phyloP scores from a whole-genome alignment of 2,113 vertebrate genomes.

The Odontesthes bonariensis region DNA sequence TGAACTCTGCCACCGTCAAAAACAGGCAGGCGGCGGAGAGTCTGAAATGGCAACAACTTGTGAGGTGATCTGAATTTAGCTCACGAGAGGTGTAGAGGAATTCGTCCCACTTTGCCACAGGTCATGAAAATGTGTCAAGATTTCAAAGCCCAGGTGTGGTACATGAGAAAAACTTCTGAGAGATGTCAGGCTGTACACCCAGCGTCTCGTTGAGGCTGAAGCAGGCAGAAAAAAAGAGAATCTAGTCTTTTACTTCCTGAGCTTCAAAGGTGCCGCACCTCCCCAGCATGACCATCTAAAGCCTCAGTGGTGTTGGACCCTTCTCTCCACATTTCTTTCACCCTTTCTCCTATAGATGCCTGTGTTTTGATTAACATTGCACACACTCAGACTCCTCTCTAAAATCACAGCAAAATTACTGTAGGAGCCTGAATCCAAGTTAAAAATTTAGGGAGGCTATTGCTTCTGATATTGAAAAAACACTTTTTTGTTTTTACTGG shows the following conservation, averaged over 20 bases:
- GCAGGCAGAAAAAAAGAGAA: slow-evolving; percentile 60
- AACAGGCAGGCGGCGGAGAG: not conserved
- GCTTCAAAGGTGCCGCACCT: slow-evolving; percentile 83
- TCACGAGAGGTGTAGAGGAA: slow-evolving; percentile 71
- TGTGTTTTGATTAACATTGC: slow-evolving; percentile 71
- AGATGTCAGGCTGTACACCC: slow-evolving; percentile 70
- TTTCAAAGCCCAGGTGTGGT: slow-evolving; percentile 82
- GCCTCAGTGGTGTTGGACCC: slow-evolving; percentile 66
- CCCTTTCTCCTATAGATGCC: slow-evolving; percentile 18
- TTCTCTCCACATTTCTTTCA: slow-evolving; percentile 52
- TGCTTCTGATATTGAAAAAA: slow-evolving; percentile 49
- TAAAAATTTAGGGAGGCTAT: slow-evolving; percentile 60
- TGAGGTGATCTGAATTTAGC: slow-evolving; percentile 60
- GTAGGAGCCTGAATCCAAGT: slow-evolving; percentile 35
- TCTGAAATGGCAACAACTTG: slow-evolving; percentile 20
- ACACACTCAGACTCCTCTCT: slow-evolving; percentile 36
- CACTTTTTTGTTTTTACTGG: not conserved
- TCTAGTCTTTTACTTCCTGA: slow-evolving; percentile 78
- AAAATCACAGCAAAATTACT: slow-evolving; percentile 54
- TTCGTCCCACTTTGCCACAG: slow-evolving; percentile 42
- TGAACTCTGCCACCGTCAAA: slow-evolving; percentile 10
- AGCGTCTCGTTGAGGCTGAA: slow-evolving; percentile 61
- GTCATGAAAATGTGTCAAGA: slow-evolving; percentile 61
- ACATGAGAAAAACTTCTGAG: slow-evolving; percentile 75
- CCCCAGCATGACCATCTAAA: slow-evolving; percentile 76